Base-by-base conservation (phyloP, 1,140 invertebrate genomes). In the Brachionus manjavacas region DNA sequence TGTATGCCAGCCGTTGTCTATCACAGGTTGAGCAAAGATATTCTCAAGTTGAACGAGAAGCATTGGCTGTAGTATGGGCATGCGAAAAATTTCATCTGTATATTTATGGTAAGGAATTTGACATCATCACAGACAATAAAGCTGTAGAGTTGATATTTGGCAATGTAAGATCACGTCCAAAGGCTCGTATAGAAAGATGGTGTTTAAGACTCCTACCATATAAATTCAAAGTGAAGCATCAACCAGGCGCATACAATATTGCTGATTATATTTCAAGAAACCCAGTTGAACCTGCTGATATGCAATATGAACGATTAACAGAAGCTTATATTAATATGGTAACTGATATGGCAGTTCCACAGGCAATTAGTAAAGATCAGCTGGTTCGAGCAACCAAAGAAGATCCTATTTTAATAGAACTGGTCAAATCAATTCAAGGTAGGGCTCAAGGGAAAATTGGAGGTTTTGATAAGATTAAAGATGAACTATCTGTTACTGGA, bases 1-100 rank as follows among this genome's bases (percentile, higher is more conserved):
- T 60, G 52, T 87, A n/a, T 91, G 87, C 86, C 4, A 88, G 86
- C 4, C 31, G 81, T 23, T 39, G 23, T 20, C 41, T 83, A 31
- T 28, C 20, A 25, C 12, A 31, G n/a, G 55, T 86, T 4, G 88
- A 89, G 79, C 70, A 49, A 70, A 87, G 86, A 43, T 88, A 88
- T 72, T 55, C 52, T 20, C 52, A 60, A 60, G 52, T 60, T 60
- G 16, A 60, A 60, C 52, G 52, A 20, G 52, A 60, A 85, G 86
- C 81, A 28, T 41, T 83, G 20, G 81, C 81, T n/a, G 16, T 68
- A 16, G 23, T 64, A 64, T 25, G 3, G 28, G 28, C 28, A 31
- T 31, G 28, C 28, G 28, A 31, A 31, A 31, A 31, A 31, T 31
- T 31, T 31, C 28, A 31, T 31, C 28, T 31, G 16, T 83, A 83